phyloP scores from a whole-genome alignment of 2,113 vertebrate genomes.

The Puntigrus tetrazona region DNA sequence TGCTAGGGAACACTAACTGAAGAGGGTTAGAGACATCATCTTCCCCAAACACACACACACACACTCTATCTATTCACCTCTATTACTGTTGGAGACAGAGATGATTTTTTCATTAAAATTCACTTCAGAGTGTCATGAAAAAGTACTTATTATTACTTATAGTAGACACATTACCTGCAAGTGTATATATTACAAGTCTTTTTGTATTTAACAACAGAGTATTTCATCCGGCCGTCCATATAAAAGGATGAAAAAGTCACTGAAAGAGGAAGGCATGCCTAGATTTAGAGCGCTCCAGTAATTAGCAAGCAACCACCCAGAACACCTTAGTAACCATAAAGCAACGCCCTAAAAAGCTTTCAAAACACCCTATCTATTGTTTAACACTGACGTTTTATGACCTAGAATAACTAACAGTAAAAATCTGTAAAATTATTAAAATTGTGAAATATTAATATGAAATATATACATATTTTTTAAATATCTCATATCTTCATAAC shows the following conservation, averaged over 20 bases:
- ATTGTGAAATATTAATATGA: too few relatives aligned
- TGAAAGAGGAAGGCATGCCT: background rate
- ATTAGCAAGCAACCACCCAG: too few relatives aligned
- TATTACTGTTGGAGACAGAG: conserved; percentile 5
- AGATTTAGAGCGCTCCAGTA: background rate
- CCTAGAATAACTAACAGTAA: background rate
- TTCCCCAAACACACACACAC: background rate
- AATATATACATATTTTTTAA: too few relatives aligned
- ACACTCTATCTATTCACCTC: background rate
- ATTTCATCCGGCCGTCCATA: background rate
- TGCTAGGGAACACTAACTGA: background rate
- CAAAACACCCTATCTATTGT: too few relatives aligned
- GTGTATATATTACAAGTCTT: background rate
- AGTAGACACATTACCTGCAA: background rate
- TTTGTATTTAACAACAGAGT: background rate
- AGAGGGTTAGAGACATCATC: conserved; percentile 13
- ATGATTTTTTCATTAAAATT: background rate
- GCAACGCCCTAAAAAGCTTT: too few relatives aligned
- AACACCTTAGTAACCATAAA: too few relatives aligned
- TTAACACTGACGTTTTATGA: background rate
- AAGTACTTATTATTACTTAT: background rate
- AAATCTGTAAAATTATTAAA: background rate
- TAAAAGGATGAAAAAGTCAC: background rate
- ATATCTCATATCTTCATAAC: too few relatives aligned
- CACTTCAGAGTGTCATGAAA: background rate